Evolutionary conservation across 2,797 vertebrate genomes (phyloP).

Genomic region (Iguana delicatissima): DNA sequence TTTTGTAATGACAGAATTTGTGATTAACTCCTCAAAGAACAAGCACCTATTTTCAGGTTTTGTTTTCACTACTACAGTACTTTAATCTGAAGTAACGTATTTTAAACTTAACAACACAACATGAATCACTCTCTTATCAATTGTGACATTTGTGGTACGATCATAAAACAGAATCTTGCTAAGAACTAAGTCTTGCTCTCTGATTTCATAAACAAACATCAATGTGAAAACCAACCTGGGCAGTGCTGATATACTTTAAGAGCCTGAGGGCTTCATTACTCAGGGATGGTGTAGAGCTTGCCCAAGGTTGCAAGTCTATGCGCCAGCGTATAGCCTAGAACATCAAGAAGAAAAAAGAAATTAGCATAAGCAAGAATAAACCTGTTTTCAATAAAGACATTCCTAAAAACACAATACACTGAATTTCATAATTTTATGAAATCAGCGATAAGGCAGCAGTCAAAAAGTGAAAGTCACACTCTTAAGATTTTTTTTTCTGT

Average conservation of each 20-base stretch:
- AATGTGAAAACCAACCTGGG: slow-evolving; percentile 83
- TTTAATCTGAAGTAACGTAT: slow-evolving; percentile 3
- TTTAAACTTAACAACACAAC: slow-evolving; percentile 28
- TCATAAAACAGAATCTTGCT: not conserved
- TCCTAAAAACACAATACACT: not conserved
- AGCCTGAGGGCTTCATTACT: slow-evolving; percentile 91
- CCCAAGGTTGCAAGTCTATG: slow-evolving; percentile 92
- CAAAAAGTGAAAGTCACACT: not conserved
- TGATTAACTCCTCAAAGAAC: not conserved
- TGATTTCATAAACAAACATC: slow-evolving; percentile 13
- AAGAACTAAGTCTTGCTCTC: rapidly evolving
- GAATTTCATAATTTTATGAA: not conserved
- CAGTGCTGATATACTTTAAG: slow-evolving; percentile 90
- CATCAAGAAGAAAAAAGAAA: slow-evolving; percentile 42
- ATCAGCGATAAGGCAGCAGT: not conserved
- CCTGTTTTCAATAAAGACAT: slow-evolving; percentile 20
- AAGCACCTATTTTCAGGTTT: slow-evolving; percentile 30
- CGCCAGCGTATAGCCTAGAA: slow-evolving; percentile 88
- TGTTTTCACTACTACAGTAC: slow-evolving; percentile 22
- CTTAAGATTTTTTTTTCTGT: not conserved
- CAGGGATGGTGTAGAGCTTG: slow-evolving; percentile 84
- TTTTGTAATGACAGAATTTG: not conserved
- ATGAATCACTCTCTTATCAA: not conserved
- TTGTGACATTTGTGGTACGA: not conserved
- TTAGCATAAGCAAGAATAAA: slow-evolving; percentile 4